Evolutionary conservation across 1,140 invertebrate species (phyloP), one percentile per base, ranked within the genome.

Genomic region (Drusus annulatus): DNA sequence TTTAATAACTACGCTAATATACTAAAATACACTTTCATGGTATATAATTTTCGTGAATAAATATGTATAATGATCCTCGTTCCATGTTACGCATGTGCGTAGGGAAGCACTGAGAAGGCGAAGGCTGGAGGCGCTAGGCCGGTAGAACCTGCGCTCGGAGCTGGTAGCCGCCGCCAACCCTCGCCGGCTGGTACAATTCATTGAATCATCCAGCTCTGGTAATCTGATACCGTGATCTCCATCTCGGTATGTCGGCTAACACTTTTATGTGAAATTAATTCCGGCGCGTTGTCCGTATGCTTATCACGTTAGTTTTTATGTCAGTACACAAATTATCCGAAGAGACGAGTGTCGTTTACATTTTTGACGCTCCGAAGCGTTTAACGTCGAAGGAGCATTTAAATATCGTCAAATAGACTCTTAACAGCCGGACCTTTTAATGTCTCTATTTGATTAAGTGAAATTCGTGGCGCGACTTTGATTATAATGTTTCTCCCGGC

Each of bases 1-100:
- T 71, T 79, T 79, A 79, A 79, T 79, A 71, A 79, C 21, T 45
- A 71, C 65, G n/a, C 54, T 60, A 21, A 45, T 58, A 36, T 19
- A 28, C 25, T 16, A 13, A 79, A 79, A 51, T 71, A 79, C 62
- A 25, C 77, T 25, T 54, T 28, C 54, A 10, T 31, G 50, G 69
- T 51, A 23, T 73, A 79, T 79, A 79, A 79, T 79, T 79, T 79
- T 23, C 52, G n/a, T 19, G 50, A 36, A 75, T 75, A 75, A 75
- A 56, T 58, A 36, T 45, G 60, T 65, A 77, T 77, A 63, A 77
- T 77, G 25, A 76, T 68, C 63, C 63, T 68, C 63, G 63, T 68
- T 68, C 28, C 63, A 19, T 13, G 63, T 31, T 17, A n/a, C 31
- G 15, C 16, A 21, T 23, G 25, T 28, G 23, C 19, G 60, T 17